These are phyloP conservation scores for Acrossocheilus wenchowensis DNA, from an alignment of 2,797 vertebrate genomes.

Conservation along the genomic window DNA sequence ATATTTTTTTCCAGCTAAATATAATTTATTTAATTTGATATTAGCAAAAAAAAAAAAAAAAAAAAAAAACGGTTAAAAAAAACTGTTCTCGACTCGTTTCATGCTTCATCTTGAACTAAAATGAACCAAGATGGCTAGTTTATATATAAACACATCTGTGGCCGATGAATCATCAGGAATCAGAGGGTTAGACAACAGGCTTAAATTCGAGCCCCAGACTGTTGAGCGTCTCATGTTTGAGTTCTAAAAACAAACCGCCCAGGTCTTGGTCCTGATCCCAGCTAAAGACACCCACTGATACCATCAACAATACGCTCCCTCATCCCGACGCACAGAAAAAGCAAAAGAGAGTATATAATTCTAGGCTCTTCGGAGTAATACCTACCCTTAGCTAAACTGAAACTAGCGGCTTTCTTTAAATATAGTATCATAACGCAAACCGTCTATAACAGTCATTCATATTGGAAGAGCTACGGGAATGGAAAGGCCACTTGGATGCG, in stretches of 20 bases:
- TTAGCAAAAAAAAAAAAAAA: background rate
- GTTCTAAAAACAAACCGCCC: slow-evolving; percentile 44
- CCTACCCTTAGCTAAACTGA: slow-evolving; percentile 22
- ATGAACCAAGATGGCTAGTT: slow-evolving; percentile 1
- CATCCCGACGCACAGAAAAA: slow-evolving; percentile 22
- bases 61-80: background rate
- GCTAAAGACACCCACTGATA: slow-evolving; percentile 34
- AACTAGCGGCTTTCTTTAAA: slow-evolving; percentile 38
- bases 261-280: slow-evolving; percentile 28
- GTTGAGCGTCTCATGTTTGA: slow-evolving; percentile 24
- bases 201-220: slow-evolving; percentile 37
- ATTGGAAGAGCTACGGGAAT: background rate
- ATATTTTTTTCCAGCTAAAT: too few relatives aligned
- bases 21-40: background rate
- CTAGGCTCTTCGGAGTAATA: slow-evolving; percentile 34
- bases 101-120: background rate
- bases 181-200: slow-evolving; percentile 55
- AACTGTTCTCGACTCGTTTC: background rate
- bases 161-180: slow-evolving; percentile 31
- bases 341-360: slow-evolving; percentile 45
- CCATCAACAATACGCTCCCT: slow-evolving; percentile 26
- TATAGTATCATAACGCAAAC: background rate
- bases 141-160: slow-evolving; percentile 25
- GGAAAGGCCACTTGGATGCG: background rate
- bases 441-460: slow-evolving; percentile 22